A percentile compares a stretch with the other conserved stretches of the same genome.
phyloP scores from a whole-genome alignment of 1,140 invertebrate species.

The Akabosia matsudoensis region DNA sequence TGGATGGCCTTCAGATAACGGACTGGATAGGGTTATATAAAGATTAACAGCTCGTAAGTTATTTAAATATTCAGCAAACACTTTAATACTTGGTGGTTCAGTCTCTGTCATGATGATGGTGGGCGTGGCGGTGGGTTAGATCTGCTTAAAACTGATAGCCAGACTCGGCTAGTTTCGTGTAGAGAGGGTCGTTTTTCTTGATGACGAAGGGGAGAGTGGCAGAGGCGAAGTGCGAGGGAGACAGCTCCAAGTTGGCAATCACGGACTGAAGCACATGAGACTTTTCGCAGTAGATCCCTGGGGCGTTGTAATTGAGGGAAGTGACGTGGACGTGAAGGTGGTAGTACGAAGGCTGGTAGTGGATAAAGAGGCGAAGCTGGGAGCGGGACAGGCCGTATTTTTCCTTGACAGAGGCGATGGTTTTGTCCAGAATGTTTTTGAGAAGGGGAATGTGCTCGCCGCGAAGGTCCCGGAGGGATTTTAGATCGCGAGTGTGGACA shows the following conservation, averaged over 20 bases:
- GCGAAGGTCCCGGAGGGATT: constrained; percentile 78
- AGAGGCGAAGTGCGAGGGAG: constrained; percentile 77
- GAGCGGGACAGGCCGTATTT: constrained; percentile 70
- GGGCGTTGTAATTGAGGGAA: constrained; percentile 74
- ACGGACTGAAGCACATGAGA: constrained; percentile 82
- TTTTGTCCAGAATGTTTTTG: constrained; percentile 72
- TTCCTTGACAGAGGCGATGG: constrained; percentile 68
- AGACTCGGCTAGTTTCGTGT: constrained; percentile 29
- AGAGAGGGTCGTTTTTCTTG: constrained; percentile 35
- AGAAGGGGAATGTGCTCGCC: constrained; percentile 74
- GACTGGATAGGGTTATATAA: constrained; percentile 22
- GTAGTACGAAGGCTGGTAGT: constrained; percentile 96
- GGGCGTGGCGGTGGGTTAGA: too few species aligned
- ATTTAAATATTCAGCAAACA: constrained; percentile 42
- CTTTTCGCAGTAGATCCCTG: constrained; percentile 73
- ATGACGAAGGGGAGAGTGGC: constrained; percentile 62
- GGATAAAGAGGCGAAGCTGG: constrained; percentile 80
- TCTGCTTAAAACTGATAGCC: constrained; percentile 43
- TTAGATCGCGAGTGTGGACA: constrained; percentile 66
- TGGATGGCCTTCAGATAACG: background rate
- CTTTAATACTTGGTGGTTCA: constrained; percentile 18
- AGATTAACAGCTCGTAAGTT: constrained; percentile 43
- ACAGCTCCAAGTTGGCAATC: constrained; percentile 87
- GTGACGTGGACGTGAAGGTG: constrained; percentile 94
- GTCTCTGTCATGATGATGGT: background rate